A percentile compares a stretch with the other conserved stretches of the same genome.
phyloP scores from a whole-genome alignment of 2,113 vertebrate species.

The Chaenogobius annularis region DNA sequence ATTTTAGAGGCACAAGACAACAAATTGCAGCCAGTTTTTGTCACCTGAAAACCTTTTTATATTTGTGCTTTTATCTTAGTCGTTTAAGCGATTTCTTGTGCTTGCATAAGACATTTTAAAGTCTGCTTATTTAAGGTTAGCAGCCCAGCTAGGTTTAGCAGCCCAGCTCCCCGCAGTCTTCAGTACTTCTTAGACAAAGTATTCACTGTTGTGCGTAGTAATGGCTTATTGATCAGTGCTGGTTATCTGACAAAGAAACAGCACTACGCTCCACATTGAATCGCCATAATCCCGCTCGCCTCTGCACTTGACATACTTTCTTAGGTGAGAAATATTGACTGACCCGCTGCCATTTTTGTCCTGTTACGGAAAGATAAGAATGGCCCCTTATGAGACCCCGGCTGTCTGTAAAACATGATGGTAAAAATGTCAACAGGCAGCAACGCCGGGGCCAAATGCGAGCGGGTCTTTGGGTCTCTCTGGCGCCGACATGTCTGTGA shows the following conservation, averaged over 20 bases:
- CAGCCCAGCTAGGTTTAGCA: too few relatives aligned
- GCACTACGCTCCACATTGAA: slow-evolving; percentile 36
- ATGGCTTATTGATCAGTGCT: slow-evolving; percentile 58
- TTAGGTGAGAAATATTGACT: slow-evolving; percentile 63
- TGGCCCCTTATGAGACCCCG: slow-evolving; percentile 20
- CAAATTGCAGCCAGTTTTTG: neutral
- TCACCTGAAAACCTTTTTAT: neutral
- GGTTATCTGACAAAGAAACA: slow-evolving; percentile 43
- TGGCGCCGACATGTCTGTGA: neutral
- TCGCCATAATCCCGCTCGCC: slow-evolving; percentile 56
- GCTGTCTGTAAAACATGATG: slow-evolving; percentile 65
- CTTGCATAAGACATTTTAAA: neutral
- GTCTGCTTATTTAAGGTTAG: neutral
- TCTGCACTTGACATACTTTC: slow-evolving; percentile 54
- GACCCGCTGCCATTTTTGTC: slow-evolving; percentile 56
- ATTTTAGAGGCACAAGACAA: too few relatives aligned
- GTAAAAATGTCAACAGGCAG: slow-evolving; percentile 60
- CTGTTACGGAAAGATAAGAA: slow-evolving; percentile 59
- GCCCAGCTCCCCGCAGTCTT: neutral
- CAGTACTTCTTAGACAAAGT: slow-evolving; percentile 35
- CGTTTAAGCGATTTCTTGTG: too few relatives aligned
- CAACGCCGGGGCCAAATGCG: slow-evolving; percentile 24
- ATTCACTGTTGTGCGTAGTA: slow-evolving; percentile 37
- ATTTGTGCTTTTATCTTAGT: neutral
- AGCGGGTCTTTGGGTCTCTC: neutral